phyloP scores from a whole-genome alignment of 2,797 vertebrate genomes.

The Melanotaenia parkinsoni region DNA sequence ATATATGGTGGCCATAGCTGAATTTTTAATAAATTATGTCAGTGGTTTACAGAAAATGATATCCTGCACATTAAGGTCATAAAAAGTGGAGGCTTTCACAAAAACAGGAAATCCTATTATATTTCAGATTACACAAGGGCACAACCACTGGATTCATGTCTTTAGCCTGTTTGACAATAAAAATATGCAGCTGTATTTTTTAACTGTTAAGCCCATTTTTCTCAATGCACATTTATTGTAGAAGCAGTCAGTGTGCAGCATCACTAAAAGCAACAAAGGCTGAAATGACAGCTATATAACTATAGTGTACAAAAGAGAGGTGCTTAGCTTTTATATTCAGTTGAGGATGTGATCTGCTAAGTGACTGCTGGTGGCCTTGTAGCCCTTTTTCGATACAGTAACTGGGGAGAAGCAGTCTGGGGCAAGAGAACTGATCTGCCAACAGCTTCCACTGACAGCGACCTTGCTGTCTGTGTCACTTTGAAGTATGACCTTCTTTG shows the following conservation, averaged over 20 bases:
- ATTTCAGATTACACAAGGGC: constrained; percentile 1
- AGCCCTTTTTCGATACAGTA: constrained; percentile 43
- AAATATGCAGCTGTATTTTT: neutral
- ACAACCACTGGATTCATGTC: neutral
- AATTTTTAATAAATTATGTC: neutral
- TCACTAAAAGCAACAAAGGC: constrained; percentile 6
- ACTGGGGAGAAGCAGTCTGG: constrained; percentile 47
- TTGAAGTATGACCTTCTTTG: constrained; percentile 59
- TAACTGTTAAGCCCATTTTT: neutral
- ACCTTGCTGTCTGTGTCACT: constrained; percentile 69
- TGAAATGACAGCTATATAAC: neutral
- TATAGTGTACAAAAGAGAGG: neutral
- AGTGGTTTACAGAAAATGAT: no score
- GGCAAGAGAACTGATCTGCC: constrained; percentile 47
- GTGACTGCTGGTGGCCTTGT: constrained; percentile 59
- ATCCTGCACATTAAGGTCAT: no score
- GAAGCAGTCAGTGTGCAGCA: neutral
- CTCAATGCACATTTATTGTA: neutral
- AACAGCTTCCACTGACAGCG: constrained; percentile 58
- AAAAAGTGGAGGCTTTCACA: no score
- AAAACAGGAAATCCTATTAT: neutral
- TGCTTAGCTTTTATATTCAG: constrained; percentile 19
- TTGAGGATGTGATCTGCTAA: constrained; percentile 40
- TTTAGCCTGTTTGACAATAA: constrained; percentile 8
- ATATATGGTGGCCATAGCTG: neutral